Percentiles rank a stretch among this genome's conserved stretches.
Evolutionary conservation across 2,113 vertebrate genomes (phyloP).

Genomic region (Pan troglodytes): DNA sequence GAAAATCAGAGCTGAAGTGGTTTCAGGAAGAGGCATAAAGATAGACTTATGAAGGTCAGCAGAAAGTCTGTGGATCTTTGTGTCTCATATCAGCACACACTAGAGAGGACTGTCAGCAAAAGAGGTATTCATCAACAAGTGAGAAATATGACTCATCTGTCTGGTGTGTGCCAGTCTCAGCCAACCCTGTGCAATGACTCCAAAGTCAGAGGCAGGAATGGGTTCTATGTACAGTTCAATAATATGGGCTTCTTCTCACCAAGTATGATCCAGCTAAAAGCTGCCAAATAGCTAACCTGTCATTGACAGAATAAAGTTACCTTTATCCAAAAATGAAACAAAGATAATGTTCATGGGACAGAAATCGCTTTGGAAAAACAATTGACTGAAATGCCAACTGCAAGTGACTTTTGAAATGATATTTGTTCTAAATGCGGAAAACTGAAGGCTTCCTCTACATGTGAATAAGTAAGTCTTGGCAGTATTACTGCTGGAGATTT

Average conservation of each 20-base stretch:
- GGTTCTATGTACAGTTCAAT: background rate
- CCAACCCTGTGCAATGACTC: too few species aligned
- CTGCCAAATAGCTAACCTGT: background rate
- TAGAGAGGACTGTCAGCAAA: background rate
- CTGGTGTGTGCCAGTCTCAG: background rate
- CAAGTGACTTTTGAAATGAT: background rate
- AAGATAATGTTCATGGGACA: background rate
- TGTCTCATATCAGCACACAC: background rate
- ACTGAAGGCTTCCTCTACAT: background rate
- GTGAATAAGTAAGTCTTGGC: background rate
- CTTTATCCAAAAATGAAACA: background rate
- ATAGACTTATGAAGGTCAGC: background rate
- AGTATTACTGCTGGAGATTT: constrained; percentile 86
- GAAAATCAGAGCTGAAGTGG: background rate
- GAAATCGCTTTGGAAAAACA: background rate
- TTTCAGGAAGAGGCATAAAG: background rate
- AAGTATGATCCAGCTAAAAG: background rate
- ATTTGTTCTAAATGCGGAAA: background rate
- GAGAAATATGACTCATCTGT: background rate
- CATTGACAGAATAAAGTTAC: background rate
- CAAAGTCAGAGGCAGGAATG: background rate
- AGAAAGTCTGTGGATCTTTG: background rate
- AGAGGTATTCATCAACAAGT: background rate
- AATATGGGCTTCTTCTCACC: background rate
- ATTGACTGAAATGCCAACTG: background rate